These are phyloP conservation scores for Formica exsecta DNA, from an alignment of 1,140 invertebrate genomes.

Conservation along the genomic window DNA sequence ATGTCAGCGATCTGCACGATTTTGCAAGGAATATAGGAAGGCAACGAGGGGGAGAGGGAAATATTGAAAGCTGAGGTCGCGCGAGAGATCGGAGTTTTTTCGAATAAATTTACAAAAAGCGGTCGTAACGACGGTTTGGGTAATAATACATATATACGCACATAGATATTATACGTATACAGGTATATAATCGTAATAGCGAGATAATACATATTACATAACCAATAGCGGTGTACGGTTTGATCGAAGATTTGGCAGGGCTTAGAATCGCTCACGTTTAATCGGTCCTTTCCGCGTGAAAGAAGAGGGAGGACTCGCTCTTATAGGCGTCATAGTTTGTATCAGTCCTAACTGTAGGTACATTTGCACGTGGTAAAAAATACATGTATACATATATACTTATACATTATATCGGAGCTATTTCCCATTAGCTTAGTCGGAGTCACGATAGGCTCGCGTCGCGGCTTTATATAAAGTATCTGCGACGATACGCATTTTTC, in stretches of 20 bases:
- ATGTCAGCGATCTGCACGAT: not conserved
- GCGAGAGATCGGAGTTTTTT: conserved; percentile 67
- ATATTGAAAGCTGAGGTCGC: conserved; percentile 52
- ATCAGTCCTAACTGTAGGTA: conserved; percentile 57
- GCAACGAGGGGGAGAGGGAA: conserved; percentile 43
- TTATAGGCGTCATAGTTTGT: conserved; percentile 39
- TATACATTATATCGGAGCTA: conserved; percentile 54
- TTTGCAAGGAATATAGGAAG: conserved; percentile 20
- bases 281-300: conserved; percentile 4
- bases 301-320: not conserved
- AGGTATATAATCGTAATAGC: conserved; percentile 47
- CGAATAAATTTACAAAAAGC: conserved; percentile 53
- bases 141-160: conserved; percentile 75
- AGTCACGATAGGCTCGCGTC: conserved; percentile 52
- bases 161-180: conserved; percentile 36
- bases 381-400: conserved; percentile 19
- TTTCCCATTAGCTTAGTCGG: conserved; percentile 68
- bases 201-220: conserved; percentile 57
- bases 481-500: not conserved
- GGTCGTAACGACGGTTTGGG: conserved; percentile 68
- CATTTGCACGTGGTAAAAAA: conserved; percentile 53
- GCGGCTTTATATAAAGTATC: not conserved
- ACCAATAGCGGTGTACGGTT: conserved; percentile 54
- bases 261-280: conserved; percentile 32
- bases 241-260: conserved; percentile 45